A percentile compares a stretch with the other conserved stretches of the same genome.
phyloP scores from a whole-genome alignment of 2,797 vertebrate genomes.

The Anguilla marmorata region DNA sequence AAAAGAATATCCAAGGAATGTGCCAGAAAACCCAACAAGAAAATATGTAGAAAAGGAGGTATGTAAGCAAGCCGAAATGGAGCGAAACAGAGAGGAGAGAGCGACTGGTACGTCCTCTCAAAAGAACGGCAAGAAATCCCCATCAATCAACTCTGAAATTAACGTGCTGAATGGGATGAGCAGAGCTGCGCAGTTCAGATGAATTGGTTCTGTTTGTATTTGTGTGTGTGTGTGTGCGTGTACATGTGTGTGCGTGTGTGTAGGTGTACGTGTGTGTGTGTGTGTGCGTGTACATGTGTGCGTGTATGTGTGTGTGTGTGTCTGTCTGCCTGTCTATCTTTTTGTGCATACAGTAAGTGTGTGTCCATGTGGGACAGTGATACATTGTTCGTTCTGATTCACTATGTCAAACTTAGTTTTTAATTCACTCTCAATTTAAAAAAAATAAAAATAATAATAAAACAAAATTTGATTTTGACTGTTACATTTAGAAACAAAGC shows the following conservation, averaged over 20 bases:
- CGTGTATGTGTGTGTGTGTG: not conserved
- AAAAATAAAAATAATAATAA: not conserved
- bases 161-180: slow-evolving; percentile 68
- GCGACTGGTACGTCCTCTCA: slow-evolving; percentile 69
- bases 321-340: too few species aligned
- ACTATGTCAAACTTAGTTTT: not conserved
- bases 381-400: not conserved
- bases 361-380: not conserved
- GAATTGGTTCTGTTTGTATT: slow-evolving; percentile 57
- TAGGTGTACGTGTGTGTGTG: slow-evolving; percentile 16
- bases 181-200: slow-evolving; percentile 64
- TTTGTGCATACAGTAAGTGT: not conserved
- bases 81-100: slow-evolving; percentile 69
- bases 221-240: slow-evolving; percentile 33
- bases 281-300: not conserved
- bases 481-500: slow-evolving; percentile 14
- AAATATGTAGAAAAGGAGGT: slow-evolving; percentile 99
- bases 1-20: slow-evolving; percentile 99
- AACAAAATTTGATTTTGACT: not conserved
- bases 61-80: slow-evolving; percentile 86
- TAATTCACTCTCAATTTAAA: slow-evolving; percentile 1
- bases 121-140: slow-evolving; percentile 62
- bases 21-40: slow-evolving; percentile 99
- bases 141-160: slow-evolving; percentile 68
- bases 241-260: slow-evolving; percentile 32